Conservation (phyloP, 1,140 invertebrate species). For the Pectinophora gossypiella region DNA sequence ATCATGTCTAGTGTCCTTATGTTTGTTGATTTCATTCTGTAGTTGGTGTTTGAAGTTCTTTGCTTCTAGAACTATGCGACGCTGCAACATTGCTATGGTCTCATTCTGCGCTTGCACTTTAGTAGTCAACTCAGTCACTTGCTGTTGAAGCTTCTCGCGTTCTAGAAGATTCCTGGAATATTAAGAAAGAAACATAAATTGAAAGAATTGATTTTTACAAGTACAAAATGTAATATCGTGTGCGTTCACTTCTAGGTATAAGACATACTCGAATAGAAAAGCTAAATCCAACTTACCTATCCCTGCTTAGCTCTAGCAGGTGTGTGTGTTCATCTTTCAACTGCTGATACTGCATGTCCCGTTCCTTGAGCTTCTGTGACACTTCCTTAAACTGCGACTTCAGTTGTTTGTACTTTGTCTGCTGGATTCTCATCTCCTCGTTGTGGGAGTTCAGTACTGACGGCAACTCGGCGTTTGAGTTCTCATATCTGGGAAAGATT, state of each 20-base stretch:
- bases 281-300: slow-evolving; percentile 34
- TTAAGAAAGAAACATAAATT: background rate
- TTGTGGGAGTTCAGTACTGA: slow-evolving; percentile 83
- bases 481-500: slow-evolving; percentile 82
- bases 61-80: slow-evolving; percentile 80
- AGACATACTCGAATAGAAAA: background rate
- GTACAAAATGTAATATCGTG: slow-evolving; percentile 1
- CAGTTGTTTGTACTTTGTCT: slow-evolving; percentile 81
- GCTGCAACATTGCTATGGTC: slow-evolving; percentile 80
- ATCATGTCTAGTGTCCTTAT: slow-evolving; percentile 81
- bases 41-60: slow-evolving; percentile 85
- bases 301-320: slow-evolving; percentile 80
- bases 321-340: slow-evolving; percentile 82
- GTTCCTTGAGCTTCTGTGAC: slow-evolving; percentile 79
- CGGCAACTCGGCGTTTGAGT: slow-evolving; percentile 84
- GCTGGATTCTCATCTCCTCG: slow-evolving; percentile 84
- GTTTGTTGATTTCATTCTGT: slow-evolving; percentile 80
- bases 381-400: slow-evolving; percentile 78
- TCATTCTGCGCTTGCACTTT: slow-evolving; percentile 81
- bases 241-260: no score
- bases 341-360: slow-evolving; percentile 79
- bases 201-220: background rate
- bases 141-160: slow-evolving; percentile 81
- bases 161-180: slow-evolving; percentile 79
- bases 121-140: slow-evolving; percentile 79